Evolutionary conservation across 2,113 vertebrate species (phyloP).

Genomic region (Gymnogyps californianus): DNA sequence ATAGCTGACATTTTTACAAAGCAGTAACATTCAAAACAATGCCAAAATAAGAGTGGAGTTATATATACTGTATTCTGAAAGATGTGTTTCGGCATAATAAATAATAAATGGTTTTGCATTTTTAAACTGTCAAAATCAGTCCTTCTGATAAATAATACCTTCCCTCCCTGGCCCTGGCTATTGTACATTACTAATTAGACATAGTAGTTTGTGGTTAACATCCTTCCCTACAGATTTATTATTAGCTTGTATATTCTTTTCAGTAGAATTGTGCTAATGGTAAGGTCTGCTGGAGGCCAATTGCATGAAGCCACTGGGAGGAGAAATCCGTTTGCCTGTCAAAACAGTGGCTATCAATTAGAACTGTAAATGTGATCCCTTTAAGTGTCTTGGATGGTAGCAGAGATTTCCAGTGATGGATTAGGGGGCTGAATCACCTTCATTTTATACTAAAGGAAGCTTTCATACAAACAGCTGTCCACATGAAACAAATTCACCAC

Average conservation of each 20-base stretch:
- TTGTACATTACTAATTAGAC: slow-evolving; percentile 57
- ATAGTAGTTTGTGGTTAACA: slow-evolving; percentile 48
- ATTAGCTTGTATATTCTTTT: slow-evolving; percentile 9
- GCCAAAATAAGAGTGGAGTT: background rate
- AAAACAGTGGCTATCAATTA: slow-evolving; percentile 64
- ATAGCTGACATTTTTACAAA: background rate
- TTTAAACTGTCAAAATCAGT: slow-evolving; percentile 46
- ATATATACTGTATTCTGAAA: background rate
- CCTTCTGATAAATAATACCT: slow-evolving; percentile 19
- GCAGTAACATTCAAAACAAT: background rate
- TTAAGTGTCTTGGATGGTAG: slow-evolving; percentile 41
- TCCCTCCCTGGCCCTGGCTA: background rate
- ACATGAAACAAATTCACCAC: slow-evolving; percentile 20
- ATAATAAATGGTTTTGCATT: slow-evolving; percentile 34
- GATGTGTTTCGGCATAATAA: slow-evolving; percentile 13
- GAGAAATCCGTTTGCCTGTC: slow-evolving; percentile 51
- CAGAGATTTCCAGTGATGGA: slow-evolving; percentile 49
- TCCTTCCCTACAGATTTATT: slow-evolving; percentile 40
- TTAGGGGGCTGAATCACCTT: slow-evolving; percentile 38
- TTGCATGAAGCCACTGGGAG: slow-evolving; percentile 37
- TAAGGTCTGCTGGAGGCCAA: slow-evolving; percentile 60
- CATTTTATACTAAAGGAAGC: slow-evolving; percentile 17
- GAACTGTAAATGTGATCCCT: slow-evolving; percentile 48
- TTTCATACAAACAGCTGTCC: slow-evolving; percentile 35
- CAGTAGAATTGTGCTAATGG: slow-evolving; percentile 44